Percentiles rank a stretch among this genome's conserved stretches.
Evolutionary conservation across 2,888 invertebrate species (phyloP).

Genomic region (Apoderus coryli): DNA sequence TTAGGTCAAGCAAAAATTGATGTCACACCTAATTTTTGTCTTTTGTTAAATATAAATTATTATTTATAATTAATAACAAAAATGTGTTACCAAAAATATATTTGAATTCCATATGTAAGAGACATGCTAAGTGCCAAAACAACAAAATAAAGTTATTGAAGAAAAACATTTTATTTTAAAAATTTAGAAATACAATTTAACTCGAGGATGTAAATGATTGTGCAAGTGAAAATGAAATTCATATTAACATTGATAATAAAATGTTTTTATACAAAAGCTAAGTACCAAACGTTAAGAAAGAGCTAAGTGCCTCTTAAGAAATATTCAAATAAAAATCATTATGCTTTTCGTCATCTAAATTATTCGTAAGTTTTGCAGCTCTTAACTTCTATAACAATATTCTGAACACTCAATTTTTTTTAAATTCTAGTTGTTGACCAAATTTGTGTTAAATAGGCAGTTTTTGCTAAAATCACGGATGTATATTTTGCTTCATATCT

Average conservation of each 20-base stretch:
- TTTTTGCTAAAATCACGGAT: constrained; percentile 6
- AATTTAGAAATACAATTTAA: constrained; percentile 5
- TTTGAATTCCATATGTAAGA: constrained; percentile 6
- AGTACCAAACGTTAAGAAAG: constrained; percentile 10
- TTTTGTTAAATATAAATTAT: too few species aligned
- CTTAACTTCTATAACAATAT: background rate
- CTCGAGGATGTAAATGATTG: constrained; percentile 4
- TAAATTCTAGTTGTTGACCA: constrained; percentile 6
- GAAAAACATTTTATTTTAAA: constrained; percentile 6
- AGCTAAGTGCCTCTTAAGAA: constrained; percentile 9
- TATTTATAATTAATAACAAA: too few species aligned
- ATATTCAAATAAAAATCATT: constrained; percentile 7
- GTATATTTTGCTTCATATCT: constrained; percentile 5
- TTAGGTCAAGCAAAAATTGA: too few species aligned
- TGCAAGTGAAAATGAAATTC: constrained; percentile 1
- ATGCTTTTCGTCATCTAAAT: constrained; percentile 7
- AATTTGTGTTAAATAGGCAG: constrained; percentile 6
- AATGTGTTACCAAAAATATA: too few species aligned
- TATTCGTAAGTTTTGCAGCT: constrained; percentile 5
- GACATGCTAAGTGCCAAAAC: constrained; percentile 4
- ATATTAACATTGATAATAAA: constrained; percentile 4
- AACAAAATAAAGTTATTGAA: constrained; percentile 5
- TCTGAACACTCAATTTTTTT: constrained; percentile 3
- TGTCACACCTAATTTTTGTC: too few species aligned
- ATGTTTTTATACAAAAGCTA: constrained; percentile 4